Conservation (phyloP, 1,140 invertebrate genomes). For the Pinna nobilis region DNA sequence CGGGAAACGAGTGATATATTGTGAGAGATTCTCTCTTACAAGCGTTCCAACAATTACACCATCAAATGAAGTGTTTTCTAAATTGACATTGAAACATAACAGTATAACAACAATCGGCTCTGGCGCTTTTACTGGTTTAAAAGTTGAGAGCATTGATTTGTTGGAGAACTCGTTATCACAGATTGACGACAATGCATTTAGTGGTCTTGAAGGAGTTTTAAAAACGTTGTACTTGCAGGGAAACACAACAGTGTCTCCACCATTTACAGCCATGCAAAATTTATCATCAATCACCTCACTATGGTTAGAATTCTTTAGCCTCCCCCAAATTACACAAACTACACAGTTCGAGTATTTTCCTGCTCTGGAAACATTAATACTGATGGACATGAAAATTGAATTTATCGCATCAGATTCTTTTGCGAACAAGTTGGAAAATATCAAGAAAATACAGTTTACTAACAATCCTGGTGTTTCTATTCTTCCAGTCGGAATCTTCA, state of each 20-base stretch:
- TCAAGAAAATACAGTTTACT: constrained; percentile 42
- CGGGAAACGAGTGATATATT: too few relatives aligned
- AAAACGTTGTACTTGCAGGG: constrained; percentile 50
- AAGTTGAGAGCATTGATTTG: too few relatives aligned
- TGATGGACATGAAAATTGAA: constrained; percentile 35
- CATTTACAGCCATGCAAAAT: constrained; percentile 33
- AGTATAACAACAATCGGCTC: too few relatives aligned
- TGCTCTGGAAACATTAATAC: constrained; percentile 39
- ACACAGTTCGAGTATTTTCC: constrained; percentile 39
- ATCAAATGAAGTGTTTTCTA: too few relatives aligned
- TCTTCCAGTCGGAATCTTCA: constrained; percentile 35
- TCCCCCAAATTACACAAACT: background rate
- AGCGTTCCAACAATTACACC: too few relatives aligned
- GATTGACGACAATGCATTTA: too few relatives aligned
- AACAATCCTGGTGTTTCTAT: constrained; percentile 27
- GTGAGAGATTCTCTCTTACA: too few relatives aligned
- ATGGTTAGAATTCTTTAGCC: constrained; percentile 47
- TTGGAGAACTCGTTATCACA: too few relatives aligned
- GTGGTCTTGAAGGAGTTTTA: constrained; percentile 46
- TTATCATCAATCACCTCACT: constrained; percentile 47
- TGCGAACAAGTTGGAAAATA: constrained; percentile 19
- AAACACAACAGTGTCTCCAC: constrained; percentile 9
- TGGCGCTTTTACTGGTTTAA: too few relatives aligned
- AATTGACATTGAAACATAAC: too few relatives aligned
- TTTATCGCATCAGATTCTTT: constrained; percentile 32